Evolutionary conservation across 2,113 vertebrate species (phyloP).

Genomic region (Cheilinus undulatus): DNA sequence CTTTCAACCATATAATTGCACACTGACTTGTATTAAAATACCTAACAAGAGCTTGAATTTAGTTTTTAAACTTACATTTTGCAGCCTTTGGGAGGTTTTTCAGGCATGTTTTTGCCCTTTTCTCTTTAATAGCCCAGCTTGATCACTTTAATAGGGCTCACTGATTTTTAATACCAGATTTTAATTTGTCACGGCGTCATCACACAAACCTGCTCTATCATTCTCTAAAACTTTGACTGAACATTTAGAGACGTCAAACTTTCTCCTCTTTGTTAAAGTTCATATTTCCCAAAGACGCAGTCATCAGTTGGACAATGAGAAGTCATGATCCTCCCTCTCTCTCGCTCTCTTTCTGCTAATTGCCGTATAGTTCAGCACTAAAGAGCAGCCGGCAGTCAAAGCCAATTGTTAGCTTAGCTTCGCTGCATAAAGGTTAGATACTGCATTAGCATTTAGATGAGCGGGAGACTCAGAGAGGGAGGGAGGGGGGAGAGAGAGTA

Average conservation of each 20-base stretch:
- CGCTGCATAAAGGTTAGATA: constrained; percentile 67
- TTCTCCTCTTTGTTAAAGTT: constrained; percentile 3
- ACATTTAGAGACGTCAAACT: not conserved
- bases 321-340: not conserved
- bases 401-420: constrained; percentile 63
- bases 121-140: too few species aligned
- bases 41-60: too few species aligned
- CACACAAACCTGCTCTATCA: not conserved
- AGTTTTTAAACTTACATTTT: too few species aligned
- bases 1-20: too few species aligned
- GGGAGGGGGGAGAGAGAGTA: constrained; percentile 38
- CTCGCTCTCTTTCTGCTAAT: constrained; percentile 30
- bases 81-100: too few species aligned
- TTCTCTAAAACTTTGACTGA: constrained; percentile 2
- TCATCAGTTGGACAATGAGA: not conserved
- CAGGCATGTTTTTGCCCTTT: too few species aligned
- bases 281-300: constrained; percentile 6
- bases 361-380: constrained; percentile 48
- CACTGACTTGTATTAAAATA: too few species aligned
- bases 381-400: constrained; percentile 51
- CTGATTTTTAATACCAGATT: not conserved
- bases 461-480: constrained; percentile 33
- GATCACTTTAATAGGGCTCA: too few species aligned
- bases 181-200: too few species aligned
- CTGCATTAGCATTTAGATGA: constrained; percentile 74